phyloP scores from a whole-genome alignment of 2,113 vertebrate genomes.

The Cinclus cinclus region DNA sequence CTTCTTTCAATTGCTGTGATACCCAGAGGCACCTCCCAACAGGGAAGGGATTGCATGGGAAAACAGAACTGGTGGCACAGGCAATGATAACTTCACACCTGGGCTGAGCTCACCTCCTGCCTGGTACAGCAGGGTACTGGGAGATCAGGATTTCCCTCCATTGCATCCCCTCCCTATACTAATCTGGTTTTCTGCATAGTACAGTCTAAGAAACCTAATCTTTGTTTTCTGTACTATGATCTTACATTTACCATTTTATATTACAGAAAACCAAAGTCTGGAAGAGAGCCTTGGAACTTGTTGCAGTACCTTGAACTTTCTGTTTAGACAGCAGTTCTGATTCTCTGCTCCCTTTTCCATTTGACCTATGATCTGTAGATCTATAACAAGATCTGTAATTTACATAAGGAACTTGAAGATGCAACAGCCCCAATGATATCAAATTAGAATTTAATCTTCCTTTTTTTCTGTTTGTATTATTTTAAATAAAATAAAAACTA shows the following conservation, averaged over 20 bases:
- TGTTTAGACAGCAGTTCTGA: not conserved
- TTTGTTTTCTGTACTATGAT: not conserved
- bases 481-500: not conserved
- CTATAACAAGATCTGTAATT: not conserved
- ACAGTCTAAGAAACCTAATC: not conserved
- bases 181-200: not conserved
- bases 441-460: not conserved
- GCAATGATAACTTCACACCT: not conserved
- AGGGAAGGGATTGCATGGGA: not conserved
- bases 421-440: not conserved
- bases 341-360: not conserved
- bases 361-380: not conserved
- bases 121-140: rapidly evolving
- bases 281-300: not conserved
- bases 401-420: not conserved
- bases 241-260: not conserved
- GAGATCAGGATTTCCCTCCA: not conserved
- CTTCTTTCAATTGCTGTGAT: not conserved
- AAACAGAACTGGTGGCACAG: not conserved
- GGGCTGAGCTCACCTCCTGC: not conserved
- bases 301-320: not conserved
- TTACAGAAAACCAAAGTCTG: not conserved
- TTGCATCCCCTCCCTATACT: not conserved
- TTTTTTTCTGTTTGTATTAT: not conserved
- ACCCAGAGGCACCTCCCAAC: not conserved